Evolutionary conservation across 1,140 invertebrate genomes (phyloP).

Genomic region (Drosophila chauvacae): DNA sequence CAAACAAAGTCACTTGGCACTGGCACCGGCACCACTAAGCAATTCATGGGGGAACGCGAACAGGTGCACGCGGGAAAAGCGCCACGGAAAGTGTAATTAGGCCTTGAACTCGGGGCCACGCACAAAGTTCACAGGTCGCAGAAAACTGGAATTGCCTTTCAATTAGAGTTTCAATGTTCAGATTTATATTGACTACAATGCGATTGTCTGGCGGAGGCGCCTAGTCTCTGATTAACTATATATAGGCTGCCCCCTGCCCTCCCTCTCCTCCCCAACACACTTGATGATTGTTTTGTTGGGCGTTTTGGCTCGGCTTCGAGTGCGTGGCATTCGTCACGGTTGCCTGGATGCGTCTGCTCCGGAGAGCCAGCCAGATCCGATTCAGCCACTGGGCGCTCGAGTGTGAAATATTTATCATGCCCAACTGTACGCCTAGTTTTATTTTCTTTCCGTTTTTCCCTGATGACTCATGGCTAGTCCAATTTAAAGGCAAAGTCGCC

Average conservation of each 20-base stretch:
- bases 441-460: constrained; percentile 3
- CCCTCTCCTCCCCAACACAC: not conserved
- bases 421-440: constrained; percentile 54
- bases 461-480: constrained; percentile 12
- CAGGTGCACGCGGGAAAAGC: constrained; percentile 50
- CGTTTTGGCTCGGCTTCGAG: constrained; percentile 38
- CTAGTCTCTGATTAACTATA: constrained; percentile 37
- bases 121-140: constrained; percentile 45
- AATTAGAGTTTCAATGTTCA: constrained; percentile 29
- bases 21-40: constrained; percentile 32
- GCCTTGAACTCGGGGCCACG: constrained; percentile 64
- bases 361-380: constrained; percentile 54
- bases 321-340: constrained; percentile 64
- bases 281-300: constrained; percentile 29
- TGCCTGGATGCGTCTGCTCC: constrained; percentile 68
- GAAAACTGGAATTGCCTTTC: constrained; percentile 34
- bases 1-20: constrained; percentile 47
- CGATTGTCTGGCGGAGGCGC: constrained; percentile 23
- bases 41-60: constrained; percentile 62
- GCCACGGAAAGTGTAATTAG: constrained; percentile 47
- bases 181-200: not conserved
- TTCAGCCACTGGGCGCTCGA: constrained; percentile 42
- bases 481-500: constrained; percentile 22
- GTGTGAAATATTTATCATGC: constrained; percentile 61
- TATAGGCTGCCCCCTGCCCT: not conserved